Percentiles rank a stretch among this genome's conserved stretches.
phyloP scores from a whole-genome alignment of 2,888 invertebrate species.

The Endomychus coccineus region DNA sequence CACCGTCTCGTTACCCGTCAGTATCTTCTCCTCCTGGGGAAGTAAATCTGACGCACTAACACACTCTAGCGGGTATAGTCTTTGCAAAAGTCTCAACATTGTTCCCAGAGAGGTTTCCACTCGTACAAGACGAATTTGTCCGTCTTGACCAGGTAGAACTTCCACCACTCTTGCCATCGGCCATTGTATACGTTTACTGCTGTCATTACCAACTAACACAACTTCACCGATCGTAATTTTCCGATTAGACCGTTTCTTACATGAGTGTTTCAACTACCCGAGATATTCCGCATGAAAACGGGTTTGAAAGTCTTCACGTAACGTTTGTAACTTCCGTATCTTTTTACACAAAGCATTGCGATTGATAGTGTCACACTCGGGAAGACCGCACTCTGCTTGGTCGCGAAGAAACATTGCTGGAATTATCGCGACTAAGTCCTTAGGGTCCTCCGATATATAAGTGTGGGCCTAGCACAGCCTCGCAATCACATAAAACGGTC shows the following conservation, averaged over 20 bases:
- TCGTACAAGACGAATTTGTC: no score
- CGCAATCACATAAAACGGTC: conserved; percentile 28
- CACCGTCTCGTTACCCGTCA: no score
- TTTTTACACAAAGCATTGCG: conserved; percentile 14
- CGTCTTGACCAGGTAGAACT: conserved; percentile 18
- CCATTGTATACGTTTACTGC: conserved; percentile 18
- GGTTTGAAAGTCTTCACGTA: conserved; percentile 20
- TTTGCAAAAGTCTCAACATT: no score
- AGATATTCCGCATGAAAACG: conserved; percentile 22
- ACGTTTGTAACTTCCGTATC: conserved; percentile 18
- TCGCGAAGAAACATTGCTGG: conserved; percentile 28
- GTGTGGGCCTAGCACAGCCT: conserved; percentile 29
- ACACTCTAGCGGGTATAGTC: no score
- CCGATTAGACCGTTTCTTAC: conserved; percentile 5
- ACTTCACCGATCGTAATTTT: conserved; percentile 15
- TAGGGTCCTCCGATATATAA: conserved; percentile 17
- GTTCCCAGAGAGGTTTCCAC: no score
- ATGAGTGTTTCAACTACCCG: conserved; percentile 15
- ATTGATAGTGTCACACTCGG: conserved; percentile 21
- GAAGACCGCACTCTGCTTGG: conserved; percentile 17
- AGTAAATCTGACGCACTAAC: no score
- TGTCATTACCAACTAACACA: conserved; percentile 20
- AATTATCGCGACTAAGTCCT: conserved; percentile 16
- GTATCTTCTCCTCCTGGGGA: no score
- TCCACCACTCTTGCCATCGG: conserved; percentile 18